Evolutionary conservation across 2,888 invertebrate species (phyloP), one percentile per base, ranked within the genome.

Genomic region (Congeria kusceri): DNA sequence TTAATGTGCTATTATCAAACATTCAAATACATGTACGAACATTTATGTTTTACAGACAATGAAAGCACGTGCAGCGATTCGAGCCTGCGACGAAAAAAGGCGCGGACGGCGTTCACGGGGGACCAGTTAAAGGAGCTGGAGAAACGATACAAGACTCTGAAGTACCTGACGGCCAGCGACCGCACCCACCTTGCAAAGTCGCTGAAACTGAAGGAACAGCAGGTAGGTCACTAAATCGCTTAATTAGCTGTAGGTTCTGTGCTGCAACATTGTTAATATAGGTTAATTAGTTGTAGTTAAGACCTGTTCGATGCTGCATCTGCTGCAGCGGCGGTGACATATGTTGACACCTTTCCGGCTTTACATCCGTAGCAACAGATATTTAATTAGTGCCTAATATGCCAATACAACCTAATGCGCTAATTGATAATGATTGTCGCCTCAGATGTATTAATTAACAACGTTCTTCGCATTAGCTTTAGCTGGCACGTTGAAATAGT

Each of bases 141-240:
- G 76, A 79, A 73, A 39, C 70, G 83, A 39, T 89, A 86, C 76
- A 74, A 77, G 29, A 63, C 71, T 0, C 86, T 86, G 81, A 88
- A 88, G 46, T 89, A 89, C 53, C 83, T 89, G n/a, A 84, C 88
- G 1, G 86, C 88, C 53, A 83, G 78, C 64, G 88, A 88, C 67
- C 69, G 89, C 5, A 75, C 84, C 3, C 67, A 82, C 1, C 68
- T 89, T 1, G 88, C 89, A 3, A 80, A 75, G 18, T 69, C 73
- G n/a, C 77, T 89, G 0, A 71, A 77, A 57, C 84, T 89, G 1
- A 84, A 82, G n/a, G 88, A 89, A n/a, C 87, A 87, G 73, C 89
- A 89, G 87, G 89, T 89, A 74, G 29, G 28, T 15, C n/a, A 25
- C 20, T 28, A 20, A 23, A 15, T 49, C 25, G 47, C 32, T 28